Evolutionary conservation across 2,113 vertebrate genomes (phyloP).

Genomic region (Lampris incognitus): DNA sequence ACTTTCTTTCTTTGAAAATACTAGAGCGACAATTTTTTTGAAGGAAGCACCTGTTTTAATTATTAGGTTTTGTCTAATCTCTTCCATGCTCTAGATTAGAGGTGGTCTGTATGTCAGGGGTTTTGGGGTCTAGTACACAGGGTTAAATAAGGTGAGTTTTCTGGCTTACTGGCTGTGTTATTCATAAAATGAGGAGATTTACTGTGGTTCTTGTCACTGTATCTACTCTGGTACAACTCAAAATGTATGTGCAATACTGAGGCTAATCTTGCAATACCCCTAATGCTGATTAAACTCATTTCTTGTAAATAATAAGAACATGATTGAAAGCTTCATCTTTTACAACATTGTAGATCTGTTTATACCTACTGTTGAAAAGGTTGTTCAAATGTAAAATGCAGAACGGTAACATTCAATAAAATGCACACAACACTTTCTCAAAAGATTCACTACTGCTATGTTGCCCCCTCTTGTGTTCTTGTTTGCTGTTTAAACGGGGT

Average conservation of each 20-base stretch:
- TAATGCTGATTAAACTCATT: slow-evolving; percentile 62
- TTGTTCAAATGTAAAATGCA: slow-evolving; percentile 71
- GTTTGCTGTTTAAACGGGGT: background rate
- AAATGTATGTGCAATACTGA: slow-evolving; percentile 70
- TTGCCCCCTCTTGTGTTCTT: slow-evolving; percentile 26
- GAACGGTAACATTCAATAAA: slow-evolving; percentile 77
- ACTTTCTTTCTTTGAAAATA: slow-evolving; percentile 31
- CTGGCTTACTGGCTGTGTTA: slow-evolving; percentile 50
- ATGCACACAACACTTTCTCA: slow-evolving; percentile 77
- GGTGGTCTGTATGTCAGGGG: slow-evolving; percentile 65
- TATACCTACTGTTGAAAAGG: slow-evolving; percentile 70
- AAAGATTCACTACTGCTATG: slow-evolving; percentile 34
- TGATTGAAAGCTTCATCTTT: slow-evolving; percentile 64
- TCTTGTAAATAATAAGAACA: slow-evolving; percentile 70
- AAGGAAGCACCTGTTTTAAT: slow-evolving; percentile 82
- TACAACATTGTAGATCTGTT: slow-evolving; percentile 78
- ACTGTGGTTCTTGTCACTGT: slow-evolving; percentile 56
- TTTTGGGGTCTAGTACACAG: slow-evolving; percentile 64
- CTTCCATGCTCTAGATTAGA: slow-evolving; percentile 68
- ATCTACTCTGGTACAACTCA: slow-evolving; percentile 62
- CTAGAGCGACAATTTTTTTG: slow-evolving; percentile 76
- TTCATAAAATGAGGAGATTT: slow-evolving; percentile 48
- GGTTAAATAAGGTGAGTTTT: slow-evolving; percentile 37
- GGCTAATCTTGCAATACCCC: slow-evolving; percentile 35
- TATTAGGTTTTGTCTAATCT: slow-evolving; percentile 71